A percentile compares a stretch with the other conserved stretches of the same genome.
These are phyloP conservation scores for Bambusicola thoracicus DNA, from an alignment of 2,113 vertebrate species.

Conservation along the genomic window DNA sequence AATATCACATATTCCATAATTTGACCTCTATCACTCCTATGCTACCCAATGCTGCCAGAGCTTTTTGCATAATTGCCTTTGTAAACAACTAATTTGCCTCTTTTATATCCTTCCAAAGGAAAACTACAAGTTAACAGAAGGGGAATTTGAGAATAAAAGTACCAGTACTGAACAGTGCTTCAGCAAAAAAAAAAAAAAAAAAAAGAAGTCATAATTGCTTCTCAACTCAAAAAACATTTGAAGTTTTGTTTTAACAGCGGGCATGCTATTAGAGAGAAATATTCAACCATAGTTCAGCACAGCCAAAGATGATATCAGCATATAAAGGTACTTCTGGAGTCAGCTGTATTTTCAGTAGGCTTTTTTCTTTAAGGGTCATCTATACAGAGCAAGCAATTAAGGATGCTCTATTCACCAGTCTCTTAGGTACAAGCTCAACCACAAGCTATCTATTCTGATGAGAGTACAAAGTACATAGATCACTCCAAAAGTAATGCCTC, in stretches of 20 bases:
- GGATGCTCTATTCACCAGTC: background rate
- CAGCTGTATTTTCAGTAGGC: slow-evolving; percentile 24
- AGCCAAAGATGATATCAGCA: slow-evolving; percentile 40
- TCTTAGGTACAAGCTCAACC: background rate
- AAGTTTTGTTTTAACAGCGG: background rate
- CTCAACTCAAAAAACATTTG: slow-evolving; percentile 36
- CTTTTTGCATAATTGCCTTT: background rate
- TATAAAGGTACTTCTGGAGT: slow-evolving; percentile 37
- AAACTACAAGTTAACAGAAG: background rate
- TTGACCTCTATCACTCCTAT: background rate
- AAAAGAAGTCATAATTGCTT: background rate
- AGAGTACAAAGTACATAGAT: background rate
- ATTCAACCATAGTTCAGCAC: background rate
- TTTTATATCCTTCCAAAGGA: background rate
- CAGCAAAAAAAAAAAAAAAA: background rate
- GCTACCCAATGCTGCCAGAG: background rate
- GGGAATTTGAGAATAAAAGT: background rate
- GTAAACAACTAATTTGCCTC: background rate
- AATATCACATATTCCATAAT: background rate
- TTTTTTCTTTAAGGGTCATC: slow-evolving; percentile 19
- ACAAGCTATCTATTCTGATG: background rate
- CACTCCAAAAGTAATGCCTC: too few species aligned
- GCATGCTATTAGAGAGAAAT: slow-evolving; percentile 25
- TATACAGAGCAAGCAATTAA: slow-evolving; percentile 28
- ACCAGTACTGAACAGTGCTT: background rate